phyloP scores from a whole-genome alignment of 2,797 vertebrate species.

The Lithobates sylvaticus region DNA sequence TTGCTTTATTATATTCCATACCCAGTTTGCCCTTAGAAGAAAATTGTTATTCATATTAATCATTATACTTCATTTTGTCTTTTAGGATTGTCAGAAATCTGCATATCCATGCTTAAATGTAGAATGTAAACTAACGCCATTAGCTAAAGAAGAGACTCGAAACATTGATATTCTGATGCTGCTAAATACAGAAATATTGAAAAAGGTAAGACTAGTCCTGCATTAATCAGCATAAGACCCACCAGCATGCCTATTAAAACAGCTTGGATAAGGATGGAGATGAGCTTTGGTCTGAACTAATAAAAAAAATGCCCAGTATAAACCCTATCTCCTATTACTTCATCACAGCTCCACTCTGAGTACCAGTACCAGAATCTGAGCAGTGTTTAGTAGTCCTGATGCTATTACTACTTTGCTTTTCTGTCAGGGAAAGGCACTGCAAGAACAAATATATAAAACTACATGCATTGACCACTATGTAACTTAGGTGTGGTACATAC shows the following conservation, averaged over 20 bases:
- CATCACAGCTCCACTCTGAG: too few relatives aligned
- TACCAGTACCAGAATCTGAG: too few relatives aligned
- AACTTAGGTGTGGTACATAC: too few relatives aligned
- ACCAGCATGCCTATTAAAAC: neutral
- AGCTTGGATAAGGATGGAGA: neutral
- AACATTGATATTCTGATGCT: slow-evolving; percentile 89
- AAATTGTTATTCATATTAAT: neutral
- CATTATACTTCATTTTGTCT: slow-evolving; percentile 23
- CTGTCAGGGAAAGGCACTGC: too few relatives aligned
- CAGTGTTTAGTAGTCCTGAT: too few relatives aligned
- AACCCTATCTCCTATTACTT: too few relatives aligned
- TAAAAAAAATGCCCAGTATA: too few relatives aligned
- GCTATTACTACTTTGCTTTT: too few relatives aligned
- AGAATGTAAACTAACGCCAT: slow-evolving; percentile 86
- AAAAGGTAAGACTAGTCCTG: slow-evolving; percentile 81
- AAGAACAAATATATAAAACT: too few relatives aligned
- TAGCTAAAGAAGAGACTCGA: slow-evolving; percentile 89
- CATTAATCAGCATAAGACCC: neutral
- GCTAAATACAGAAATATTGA: slow-evolving; percentile 95
- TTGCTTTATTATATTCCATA: neutral
- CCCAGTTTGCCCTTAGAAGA: neutral
- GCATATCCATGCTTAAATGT: slow-evolving; percentile 87
- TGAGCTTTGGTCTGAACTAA: too few relatives aligned
- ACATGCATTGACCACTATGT: too few relatives aligned
- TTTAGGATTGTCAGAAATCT: slow-evolving; percentile 92